Percentiles rank a stretch among this genome's conserved stretches.
These are phyloP conservation scores for Bombyx mori DNA, from an alignment of 1,140 invertebrate genomes.

Conservation along the genomic window DNA sequence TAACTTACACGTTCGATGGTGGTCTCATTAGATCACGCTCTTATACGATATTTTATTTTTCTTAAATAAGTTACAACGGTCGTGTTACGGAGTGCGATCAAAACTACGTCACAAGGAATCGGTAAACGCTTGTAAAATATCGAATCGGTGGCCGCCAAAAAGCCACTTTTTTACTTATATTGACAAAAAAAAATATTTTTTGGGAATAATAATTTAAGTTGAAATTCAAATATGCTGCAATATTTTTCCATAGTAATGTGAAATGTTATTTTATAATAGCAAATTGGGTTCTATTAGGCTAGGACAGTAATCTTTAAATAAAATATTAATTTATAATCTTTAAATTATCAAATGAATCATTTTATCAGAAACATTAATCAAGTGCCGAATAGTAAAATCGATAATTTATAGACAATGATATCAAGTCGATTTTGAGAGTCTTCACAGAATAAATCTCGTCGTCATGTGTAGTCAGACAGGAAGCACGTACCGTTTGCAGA, in stretches of 20 bases:
- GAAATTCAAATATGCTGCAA: too few species aligned
- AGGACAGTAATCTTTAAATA: too few species aligned
- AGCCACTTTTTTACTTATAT: too few species aligned
- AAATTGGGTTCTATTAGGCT: too few species aligned
- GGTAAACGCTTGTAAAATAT: slow-evolving; percentile 11
- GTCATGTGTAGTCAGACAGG: slow-evolving; percentile 19
- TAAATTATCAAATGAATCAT: slow-evolving; percentile 2
- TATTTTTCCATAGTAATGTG: too few species aligned
- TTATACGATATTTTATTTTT: slow-evolving; percentile 25
- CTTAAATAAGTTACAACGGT: slow-evolving; percentile 28
- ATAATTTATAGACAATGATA: slow-evolving; percentile 45
- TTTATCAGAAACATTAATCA: slow-evolving; percentile 22
- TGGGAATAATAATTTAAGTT: too few species aligned
- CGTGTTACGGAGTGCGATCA: slow-evolving; percentile 12
- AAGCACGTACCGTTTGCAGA: slow-evolving; percentile 28
- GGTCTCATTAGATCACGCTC: slow-evolving; percentile 37
- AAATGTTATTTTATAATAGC: too few species aligned
- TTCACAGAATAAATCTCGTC: slow-evolving; percentile 62
- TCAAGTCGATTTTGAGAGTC: slow-evolving; percentile 38
- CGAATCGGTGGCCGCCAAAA: not conserved
- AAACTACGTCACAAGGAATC: slow-evolving; percentile 8
- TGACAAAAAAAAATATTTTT: too few species aligned
- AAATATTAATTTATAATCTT: too few species aligned
- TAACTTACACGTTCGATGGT: slow-evolving; percentile 21
- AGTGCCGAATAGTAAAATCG: slow-evolving; percentile 19